Evolutionary conservation across 2,797 vertebrate species (phyloP).

Genomic region (Phoxinus dragarum): DNA sequence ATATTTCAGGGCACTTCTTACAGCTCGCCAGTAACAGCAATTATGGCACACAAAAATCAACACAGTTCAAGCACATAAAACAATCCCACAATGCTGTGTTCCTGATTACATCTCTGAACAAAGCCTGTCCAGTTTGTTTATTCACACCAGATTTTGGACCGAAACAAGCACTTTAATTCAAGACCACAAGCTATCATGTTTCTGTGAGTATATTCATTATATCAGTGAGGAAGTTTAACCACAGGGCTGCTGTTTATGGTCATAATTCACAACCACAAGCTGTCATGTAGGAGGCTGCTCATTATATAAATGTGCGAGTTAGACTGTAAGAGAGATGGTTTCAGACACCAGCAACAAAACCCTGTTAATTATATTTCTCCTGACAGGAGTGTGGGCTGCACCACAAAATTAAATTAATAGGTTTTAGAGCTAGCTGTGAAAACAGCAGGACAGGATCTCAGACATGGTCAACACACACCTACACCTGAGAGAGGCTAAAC

Average conservation of each 20-base stretch:
- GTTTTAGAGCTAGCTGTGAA: conserved; percentile 44
- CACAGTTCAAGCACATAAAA: conserved; percentile 33
- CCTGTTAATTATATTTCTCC: conserved; percentile 62
- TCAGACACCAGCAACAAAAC: conserved; percentile 62
- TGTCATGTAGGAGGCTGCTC: conserved; percentile 62
- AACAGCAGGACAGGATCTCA: conserved; percentile 37
- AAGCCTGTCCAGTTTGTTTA: conserved; percentile 42
- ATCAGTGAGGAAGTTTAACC: conserved; percentile 59
- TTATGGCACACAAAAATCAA: conserved; percentile 28
- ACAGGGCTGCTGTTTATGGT: conserved; percentile 55
- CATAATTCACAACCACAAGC: conserved; percentile 62
- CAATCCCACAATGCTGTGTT: conserved; percentile 28
- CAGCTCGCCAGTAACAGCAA: conserved; percentile 38
- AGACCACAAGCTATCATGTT: conserved; percentile 55
- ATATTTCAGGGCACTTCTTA: conserved; percentile 33
- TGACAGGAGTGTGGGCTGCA: conserved; percentile 59
- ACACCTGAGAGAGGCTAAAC: conserved; percentile 52
- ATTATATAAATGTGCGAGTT: conserved; percentile 62
- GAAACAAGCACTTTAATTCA: conserved; percentile 49
- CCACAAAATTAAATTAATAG: conserved; percentile 57
- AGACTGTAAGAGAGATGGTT: conserved; percentile 57
- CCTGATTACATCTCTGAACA: conserved; percentile 33
- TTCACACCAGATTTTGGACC: conserved; percentile 39
- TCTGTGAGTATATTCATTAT: conserved; percentile 60
- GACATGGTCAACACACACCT: conserved; percentile 52